Conservation (phyloP, 2,113 vertebrate genomes). For the Sus scrofa region DNA sequence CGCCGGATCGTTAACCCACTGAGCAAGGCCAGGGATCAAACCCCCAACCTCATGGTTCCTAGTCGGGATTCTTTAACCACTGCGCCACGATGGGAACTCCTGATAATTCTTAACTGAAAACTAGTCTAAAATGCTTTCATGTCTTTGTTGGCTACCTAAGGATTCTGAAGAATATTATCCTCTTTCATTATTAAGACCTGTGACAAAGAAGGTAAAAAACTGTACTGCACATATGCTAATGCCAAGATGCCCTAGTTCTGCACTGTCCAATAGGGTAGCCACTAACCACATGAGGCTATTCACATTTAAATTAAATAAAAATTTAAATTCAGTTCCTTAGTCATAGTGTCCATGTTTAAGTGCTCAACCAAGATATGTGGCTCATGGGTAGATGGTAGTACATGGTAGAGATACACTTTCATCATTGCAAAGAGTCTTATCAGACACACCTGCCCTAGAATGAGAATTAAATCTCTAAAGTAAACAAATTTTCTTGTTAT, state of each 20-base stretch:
- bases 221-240: neutral
- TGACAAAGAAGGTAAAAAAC: neutral
- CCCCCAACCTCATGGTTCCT: too few species aligned
- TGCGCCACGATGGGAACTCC: too few species aligned
- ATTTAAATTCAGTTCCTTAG: conserved; percentile 2
- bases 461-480: neutral
- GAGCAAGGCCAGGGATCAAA: too few species aligned
- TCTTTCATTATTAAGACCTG: neutral
- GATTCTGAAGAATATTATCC: neutral
- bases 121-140: neutral
- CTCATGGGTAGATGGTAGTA: neutral
- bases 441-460: neutral
- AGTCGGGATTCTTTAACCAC: too few species aligned
- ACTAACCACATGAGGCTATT: neutral
- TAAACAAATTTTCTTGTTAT: neutral
- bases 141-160: neutral
- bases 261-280: neutral
- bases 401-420: neutral
- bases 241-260: neutral
- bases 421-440: neutral
- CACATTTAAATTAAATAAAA: neutral
- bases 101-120: neutral
- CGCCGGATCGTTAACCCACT: too few species aligned
- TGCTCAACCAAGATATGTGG: neutral
- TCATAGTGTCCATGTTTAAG: neutral